Evolutionary conservation across 1,140 invertebrate genomes (phyloP), one percentile per base, ranked within the genome.

Genomic region (Drosophila erecta): DNA sequence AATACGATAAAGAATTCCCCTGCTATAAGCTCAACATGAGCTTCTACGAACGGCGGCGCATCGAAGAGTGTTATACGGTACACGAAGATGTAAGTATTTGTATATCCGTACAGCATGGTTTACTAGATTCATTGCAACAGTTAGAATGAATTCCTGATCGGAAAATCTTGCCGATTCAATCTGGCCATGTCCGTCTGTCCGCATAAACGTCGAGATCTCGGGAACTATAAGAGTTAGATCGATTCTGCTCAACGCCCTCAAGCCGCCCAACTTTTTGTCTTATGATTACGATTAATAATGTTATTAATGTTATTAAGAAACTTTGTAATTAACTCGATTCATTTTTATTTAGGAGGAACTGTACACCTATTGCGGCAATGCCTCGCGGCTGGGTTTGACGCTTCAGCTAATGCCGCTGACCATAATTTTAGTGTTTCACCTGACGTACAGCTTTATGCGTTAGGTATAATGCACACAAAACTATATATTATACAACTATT

Each of bases 21-120:
- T 97, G 96, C 81, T 95, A 96, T 73, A 97, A 97, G 90, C 92
- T 96, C 38, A 93, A 95, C 47, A 90, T 97, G 47, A 96, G 96
- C 72, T 93, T 94, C 33, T 93, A 96, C 69, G 93, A 94, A 10
- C 91, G 96, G 49, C 90, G 96, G 74, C 93, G 94, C 60, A 93
- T 96, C 11, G 94, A 95, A 65, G 95, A 94, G 55, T 97, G 96
- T 85, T 96, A 94, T 78, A 96, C 96, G 43, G 94, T 96, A 72
- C 95, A 96, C 93, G 94, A 94, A 33, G 90, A 94, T 91, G 95
- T 95, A 92, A 92, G 90, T 81, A 27, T 10, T 11, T 2, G 6
- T 30, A 7, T 30, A 30, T 17, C 17, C 17, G 17, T 17, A 1
- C 17, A 17, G 17, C 17, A 17, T 35, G 17, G 33, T 47, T 11